Conservation (phyloP, 2,888 invertebrate genomes). For the Allacma fusca region DNA sequence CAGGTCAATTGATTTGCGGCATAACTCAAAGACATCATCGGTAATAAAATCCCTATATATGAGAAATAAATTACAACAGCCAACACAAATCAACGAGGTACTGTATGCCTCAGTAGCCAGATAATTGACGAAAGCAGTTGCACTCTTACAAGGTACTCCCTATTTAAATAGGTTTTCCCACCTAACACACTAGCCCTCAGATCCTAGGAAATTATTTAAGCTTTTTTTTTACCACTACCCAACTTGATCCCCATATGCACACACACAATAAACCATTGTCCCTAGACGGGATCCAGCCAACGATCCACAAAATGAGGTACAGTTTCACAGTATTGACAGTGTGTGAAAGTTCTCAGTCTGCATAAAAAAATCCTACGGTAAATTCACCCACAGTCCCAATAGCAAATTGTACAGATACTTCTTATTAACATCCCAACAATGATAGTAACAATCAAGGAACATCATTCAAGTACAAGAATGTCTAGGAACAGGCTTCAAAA, state of each 20-base stretch:
- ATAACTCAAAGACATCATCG: background rate
- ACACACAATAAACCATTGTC: too few species aligned
- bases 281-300: background rate
- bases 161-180: too few species aligned
- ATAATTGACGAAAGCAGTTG: too few species aligned
- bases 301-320: slow-evolving; percentile 11
- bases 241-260: too few species aligned
- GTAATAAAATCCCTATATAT: background rate
- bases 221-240: background rate
- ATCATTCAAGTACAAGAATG: too few species aligned
- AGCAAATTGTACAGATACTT: background rate
- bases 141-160: too few species aligned
- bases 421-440: background rate
- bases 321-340: background rate
- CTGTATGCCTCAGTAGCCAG: too few species aligned
- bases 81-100: too few species aligned
- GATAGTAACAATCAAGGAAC: background rate
- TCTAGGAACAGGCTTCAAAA: too few species aligned
- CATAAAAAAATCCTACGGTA: background rate
- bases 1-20: background rate
- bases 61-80: background rate
- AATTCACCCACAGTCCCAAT: background rate
- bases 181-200: background rate
- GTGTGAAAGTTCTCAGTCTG: slow-evolving; percentile 3
- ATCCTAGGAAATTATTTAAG: background rate